These are phyloP conservation scores for Lysandra coridon DNA, from an alignment of 2,888 invertebrate species.

Conservation along the genomic window DNA sequence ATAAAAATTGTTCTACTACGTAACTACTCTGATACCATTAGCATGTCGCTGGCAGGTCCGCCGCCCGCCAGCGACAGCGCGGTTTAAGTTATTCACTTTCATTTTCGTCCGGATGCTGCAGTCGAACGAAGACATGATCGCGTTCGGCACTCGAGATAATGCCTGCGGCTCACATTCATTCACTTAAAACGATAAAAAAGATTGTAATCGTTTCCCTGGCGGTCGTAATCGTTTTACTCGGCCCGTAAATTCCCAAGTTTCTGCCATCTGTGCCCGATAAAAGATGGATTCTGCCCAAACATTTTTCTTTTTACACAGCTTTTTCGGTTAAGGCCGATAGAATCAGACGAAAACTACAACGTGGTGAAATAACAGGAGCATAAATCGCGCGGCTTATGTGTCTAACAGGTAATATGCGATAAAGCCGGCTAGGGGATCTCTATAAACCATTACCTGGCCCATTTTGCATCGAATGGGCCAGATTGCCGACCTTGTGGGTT, in stretches of 20 bases:
- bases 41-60: not conserved
- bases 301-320: not conserved
- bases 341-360: not conserved
- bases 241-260: not conserved
- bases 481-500: constrained; percentile 7
- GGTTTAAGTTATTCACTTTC: not conserved
- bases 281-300: not conserved
- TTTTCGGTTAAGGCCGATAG: not conserved
- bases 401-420: constrained; percentile 7
- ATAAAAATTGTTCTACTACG: not conserved
- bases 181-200: constrained; percentile 7
- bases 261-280: not conserved
- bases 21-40: not conserved
- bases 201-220: not conserved
- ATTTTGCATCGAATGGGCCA: constrained; percentile 4
- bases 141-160: not conserved
- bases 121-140: not conserved
- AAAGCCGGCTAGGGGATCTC: not conserved
- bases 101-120: constrained; percentile 7
- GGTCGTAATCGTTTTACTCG: not conserved
- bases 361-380: not conserved
- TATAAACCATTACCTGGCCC: not conserved
- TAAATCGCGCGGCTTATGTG: not conserved
- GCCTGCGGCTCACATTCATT: constrained; percentile 1
- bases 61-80: not conserved